Percentiles rank a stretch among this genome's conserved stretches.
Conservation (phyloP, 2,797 vertebrate species). For the Erethizon dorsatum region DNA sequence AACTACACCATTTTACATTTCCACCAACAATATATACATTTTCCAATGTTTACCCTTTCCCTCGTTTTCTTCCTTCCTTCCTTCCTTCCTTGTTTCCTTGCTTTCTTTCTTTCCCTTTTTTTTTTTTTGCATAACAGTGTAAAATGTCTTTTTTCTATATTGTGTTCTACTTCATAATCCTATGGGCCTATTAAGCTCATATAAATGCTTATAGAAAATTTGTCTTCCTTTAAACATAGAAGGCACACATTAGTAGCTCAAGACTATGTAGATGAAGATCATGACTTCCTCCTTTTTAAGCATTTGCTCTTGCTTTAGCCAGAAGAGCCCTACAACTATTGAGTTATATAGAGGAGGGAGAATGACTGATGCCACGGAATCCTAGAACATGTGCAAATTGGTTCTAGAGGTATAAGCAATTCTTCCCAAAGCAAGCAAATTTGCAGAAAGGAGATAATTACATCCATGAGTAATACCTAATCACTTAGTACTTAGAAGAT, state of each 20-base stretch:
- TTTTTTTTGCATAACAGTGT: neutral
- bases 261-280: neutral
- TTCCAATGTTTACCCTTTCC: neutral
- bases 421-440: neutral
- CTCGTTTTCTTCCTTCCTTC: rapidly evolving
- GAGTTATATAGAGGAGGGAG: neutral
- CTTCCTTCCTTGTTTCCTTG: neutral
- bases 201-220: neutral
- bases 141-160: neutral
- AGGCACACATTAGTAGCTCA: neutral
- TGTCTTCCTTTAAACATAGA: neutral
- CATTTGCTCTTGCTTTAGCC: neutral
- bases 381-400: neutral
- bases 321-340: neutral
- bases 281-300: neutral
- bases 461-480: neutral
- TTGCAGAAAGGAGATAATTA: conserved; percentile 5
- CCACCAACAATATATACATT: neutral
- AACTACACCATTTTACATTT: neutral
- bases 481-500: neutral
- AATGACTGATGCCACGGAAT: neutral
- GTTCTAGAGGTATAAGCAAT: neutral
- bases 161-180: neutral
- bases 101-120: neutral
- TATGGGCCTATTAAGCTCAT: neutral